A percentile compares a stretch with the other conserved stretches of the same genome.
Evolutionary conservation across 2,888 invertebrate species (phyloP).

Genomic region (Zaprionus lineosus): DNA sequence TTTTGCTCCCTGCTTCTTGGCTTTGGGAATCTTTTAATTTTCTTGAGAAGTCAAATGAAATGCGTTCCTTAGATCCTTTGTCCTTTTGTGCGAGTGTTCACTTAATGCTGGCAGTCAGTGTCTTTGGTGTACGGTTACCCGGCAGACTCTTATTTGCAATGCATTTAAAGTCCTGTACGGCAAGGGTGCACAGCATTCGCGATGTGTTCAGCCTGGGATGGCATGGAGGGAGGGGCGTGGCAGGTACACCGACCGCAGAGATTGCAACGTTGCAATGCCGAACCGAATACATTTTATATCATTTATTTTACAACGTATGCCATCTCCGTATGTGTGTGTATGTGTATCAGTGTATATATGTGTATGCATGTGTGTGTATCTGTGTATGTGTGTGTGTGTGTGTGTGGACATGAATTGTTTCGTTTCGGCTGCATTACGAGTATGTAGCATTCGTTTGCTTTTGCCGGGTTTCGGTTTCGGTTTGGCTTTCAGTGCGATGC

Average conservation of each 20-base stretch:
- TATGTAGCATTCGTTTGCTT: constrained; percentile 52
- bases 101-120: constrained; percentile 22
- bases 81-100: background rate
- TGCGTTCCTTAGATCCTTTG: background rate
- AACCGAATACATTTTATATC: constrained; percentile 66
- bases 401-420: constrained; percentile 51
- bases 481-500: constrained; percentile 42
- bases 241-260: constrained; percentile 49
- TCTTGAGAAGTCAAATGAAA: too few species aligned
- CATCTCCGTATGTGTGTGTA: constrained; percentile 8
- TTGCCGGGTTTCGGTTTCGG: constrained; percentile 26
- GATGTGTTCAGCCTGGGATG: too few species aligned
- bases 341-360: background rate
- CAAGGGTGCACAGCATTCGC: background rate
- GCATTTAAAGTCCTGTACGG: constrained; percentile 56
- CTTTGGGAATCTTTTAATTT: too few species aligned
- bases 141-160: constrained; percentile 46
- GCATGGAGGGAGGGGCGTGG: constrained; percentile 11
- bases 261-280: constrained; percentile 45
- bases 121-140: constrained; percentile 11
- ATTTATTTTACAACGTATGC: constrained; percentile 42
- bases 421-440: constrained; percentile 58
- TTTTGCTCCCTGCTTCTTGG: too few species aligned
- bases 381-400: constrained; percentile 3
- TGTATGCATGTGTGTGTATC: constrained; percentile 11